Conservation (phyloP, 2,888 invertebrate genomes). For the Cenopis cana region DNA sequence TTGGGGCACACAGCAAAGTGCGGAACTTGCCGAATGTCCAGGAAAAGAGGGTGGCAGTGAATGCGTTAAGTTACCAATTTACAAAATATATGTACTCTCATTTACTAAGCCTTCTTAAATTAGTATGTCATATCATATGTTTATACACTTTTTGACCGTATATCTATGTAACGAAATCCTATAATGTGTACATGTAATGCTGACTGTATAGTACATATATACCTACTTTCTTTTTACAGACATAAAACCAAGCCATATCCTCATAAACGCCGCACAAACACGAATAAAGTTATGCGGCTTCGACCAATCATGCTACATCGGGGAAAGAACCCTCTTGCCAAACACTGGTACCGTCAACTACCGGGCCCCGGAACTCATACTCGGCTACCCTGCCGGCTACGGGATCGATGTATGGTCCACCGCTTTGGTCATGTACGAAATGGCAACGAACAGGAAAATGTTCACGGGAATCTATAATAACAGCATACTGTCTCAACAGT, state of each 20-base stretch:
- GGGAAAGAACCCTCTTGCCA: constrained; percentile 45
- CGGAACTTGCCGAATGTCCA: too few species aligned
- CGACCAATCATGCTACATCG: constrained; percentile 55
- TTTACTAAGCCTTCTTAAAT: too few species aligned
- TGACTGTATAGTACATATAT: too few species aligned
- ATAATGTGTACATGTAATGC: too few species aligned
- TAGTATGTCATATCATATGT: too few species aligned
- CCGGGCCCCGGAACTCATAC: constrained; percentile 68
- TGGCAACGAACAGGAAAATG: constrained; percentile 58
- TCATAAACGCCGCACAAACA: constrained; percentile 55
- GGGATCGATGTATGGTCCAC: constrained; percentile 70
- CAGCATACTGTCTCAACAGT: constrained; percentile 62
- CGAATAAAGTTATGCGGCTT: constrained; percentile 69
- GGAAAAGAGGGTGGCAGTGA: too few species aligned
- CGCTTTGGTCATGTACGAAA: constrained; percentile 66
- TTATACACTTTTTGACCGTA: not conserved
- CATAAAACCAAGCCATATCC: constrained; percentile 68
- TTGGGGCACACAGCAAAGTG: too few species aligned
- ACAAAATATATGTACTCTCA: not conserved
- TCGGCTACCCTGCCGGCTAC: constrained; percentile 59
- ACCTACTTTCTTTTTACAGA: constrained; percentile 57
- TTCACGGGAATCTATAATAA: constrained; percentile 59
- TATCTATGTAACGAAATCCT: not conserved
- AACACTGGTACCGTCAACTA: constrained; percentile 58
- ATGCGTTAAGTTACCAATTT: not conserved